These are phyloP conservation scores for Oxyscelio sp. DNA, from an alignment of 2,888 invertebrate genomes.

Conservation along the genomic window DNA sequence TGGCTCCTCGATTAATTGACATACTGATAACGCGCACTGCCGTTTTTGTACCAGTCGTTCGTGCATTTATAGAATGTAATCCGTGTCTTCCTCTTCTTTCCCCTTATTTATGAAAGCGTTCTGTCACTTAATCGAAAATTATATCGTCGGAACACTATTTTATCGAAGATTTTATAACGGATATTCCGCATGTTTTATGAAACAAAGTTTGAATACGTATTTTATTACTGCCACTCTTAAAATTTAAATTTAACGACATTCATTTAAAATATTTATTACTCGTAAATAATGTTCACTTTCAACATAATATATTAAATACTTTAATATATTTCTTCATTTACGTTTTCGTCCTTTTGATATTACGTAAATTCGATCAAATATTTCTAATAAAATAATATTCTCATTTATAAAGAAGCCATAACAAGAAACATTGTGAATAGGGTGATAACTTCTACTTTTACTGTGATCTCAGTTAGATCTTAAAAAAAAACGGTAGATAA, in stretches of 20 bases:
- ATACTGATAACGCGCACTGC: conserved; percentile 13
- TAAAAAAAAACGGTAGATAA: background rate
- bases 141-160: background rate
- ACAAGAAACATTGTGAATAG: background rate
- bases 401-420: too few relatives aligned
- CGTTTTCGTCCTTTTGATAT: too few relatives aligned
- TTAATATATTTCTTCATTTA: too few relatives aligned
- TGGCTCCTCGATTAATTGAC: conserved; percentile 3
- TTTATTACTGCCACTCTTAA: too few relatives aligned
- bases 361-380: too few relatives aligned
- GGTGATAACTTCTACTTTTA: background rate
- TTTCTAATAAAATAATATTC: too few relatives aligned
- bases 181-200: background rate
- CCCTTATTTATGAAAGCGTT: background rate
- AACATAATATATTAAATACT: too few relatives aligned
- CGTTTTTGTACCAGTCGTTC: conserved; percentile 6
- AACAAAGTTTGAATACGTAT: too few relatives aligned
- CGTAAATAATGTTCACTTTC: too few relatives aligned
- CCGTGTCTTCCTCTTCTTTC: conserved; percentile 47
- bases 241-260: too few relatives aligned
- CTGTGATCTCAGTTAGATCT: background rate
- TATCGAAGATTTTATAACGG: background rate
- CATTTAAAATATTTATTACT: too few relatives aligned
- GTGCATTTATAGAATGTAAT: conserved; percentile 29
- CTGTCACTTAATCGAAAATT: background rate